Evolutionary conservation across 2,113 vertebrate species (phyloP).

Genomic region (Hiodon alosoides): DNA sequence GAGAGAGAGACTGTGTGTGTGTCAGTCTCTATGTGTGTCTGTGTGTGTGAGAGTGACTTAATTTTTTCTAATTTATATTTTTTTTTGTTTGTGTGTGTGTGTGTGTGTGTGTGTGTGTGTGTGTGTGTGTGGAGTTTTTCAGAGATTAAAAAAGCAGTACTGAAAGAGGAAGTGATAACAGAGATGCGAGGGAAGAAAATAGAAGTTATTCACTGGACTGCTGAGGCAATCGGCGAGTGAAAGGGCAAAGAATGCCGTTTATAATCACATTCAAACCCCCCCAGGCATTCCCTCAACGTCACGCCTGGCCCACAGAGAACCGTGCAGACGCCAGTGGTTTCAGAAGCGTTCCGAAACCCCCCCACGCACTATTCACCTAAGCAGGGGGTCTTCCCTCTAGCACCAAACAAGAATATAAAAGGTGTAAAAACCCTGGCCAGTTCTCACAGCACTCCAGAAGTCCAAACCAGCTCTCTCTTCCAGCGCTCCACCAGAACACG

Average conservation of each 20-base stretch:
- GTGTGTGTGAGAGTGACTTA: not conserved
- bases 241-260: not conserved
- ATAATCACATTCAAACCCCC: not conserved
- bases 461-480: not conserved
- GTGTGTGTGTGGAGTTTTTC: not conserved
- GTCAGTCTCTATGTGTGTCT: too few relatives aligned
- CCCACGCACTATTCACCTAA: not conserved
- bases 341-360: not conserved
- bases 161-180: constrained; percentile 3
- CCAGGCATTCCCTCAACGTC: not conserved
- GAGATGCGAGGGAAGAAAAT: not conserved
- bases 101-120: too few relatives aligned
- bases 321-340: not conserved
- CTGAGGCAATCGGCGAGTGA: not conserved
- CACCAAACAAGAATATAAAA: not conserved
- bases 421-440: not conserved
- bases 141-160: constrained; percentile 1
- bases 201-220: too few relatives aligned
- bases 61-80: too few relatives aligned
- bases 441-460: not conserved
- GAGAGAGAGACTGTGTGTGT: too few relatives aligned
- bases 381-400: constrained; percentile 8
- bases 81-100: too few relatives aligned
- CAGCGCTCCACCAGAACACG: not conserved
- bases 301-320: not conserved